Evolutionary conservation across 2,888 invertebrate genomes (phyloP).

Genomic region (Troglohyphantes excavatus): DNA sequence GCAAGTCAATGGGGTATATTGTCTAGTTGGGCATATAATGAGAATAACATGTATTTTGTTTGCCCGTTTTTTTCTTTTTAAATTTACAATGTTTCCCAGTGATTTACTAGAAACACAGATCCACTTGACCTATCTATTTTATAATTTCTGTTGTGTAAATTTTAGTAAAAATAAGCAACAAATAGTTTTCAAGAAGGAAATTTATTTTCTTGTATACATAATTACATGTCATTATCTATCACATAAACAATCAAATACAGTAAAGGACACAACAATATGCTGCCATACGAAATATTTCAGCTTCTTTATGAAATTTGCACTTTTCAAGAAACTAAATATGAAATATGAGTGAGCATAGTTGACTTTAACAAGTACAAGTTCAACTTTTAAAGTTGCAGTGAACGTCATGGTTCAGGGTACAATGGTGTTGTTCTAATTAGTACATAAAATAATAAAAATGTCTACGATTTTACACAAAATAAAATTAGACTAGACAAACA

Average conservation of each 20-base stretch:
- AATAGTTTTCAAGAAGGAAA: not conserved
- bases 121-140: no score
- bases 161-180: no score
- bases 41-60: no score
- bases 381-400: not conserved
- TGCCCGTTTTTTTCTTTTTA: no score
- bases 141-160: no score
- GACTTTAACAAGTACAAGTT: not conserved
- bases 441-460: not conserved
- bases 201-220: conserved; percentile 9
- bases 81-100: no score
- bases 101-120: no score
- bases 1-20: no score
- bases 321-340: not conserved
- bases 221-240: conserved; percentile 9
- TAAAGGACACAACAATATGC: conserved; percentile 19
- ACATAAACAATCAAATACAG: conserved; percentile 14
- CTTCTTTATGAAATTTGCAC: not conserved
- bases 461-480: not conserved
- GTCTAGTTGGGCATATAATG: no score
- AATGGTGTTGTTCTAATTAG: conserved; percentile 9
- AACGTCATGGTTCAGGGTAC: not conserved
- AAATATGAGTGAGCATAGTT: not conserved
- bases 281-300: conserved; percentile 5
- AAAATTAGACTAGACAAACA: not conserved